Conservation (phyloP, 2,797 vertebrate species). For the Takifugu ocellatus region DNA sequence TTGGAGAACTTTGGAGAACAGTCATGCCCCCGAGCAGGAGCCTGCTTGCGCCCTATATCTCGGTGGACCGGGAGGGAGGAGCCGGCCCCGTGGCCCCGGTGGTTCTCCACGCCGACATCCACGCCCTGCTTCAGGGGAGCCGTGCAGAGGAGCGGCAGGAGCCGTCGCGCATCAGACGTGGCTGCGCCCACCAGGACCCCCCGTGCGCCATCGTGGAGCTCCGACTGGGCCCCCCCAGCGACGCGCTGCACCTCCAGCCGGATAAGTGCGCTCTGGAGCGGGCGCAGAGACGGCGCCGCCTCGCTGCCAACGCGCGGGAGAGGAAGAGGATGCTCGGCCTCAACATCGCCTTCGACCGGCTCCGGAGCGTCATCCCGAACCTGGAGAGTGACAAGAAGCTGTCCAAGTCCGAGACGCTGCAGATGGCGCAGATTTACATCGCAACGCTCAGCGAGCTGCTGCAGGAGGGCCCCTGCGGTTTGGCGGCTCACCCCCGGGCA, state of each 20-base stretch:
- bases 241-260: conserved; percentile 53
- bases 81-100: conserved; percentile 8
- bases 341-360: conserved; percentile 80
- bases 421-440: conserved; percentile 84
- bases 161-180: conserved; percentile 23
- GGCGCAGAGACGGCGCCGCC: conserved; percentile 64
- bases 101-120: conserved; percentile 36
- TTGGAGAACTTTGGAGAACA: background rate
- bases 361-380: conserved; percentile 80
- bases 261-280: conserved; percentile 59
- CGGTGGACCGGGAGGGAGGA: conserved; percentile 24
- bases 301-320: conserved; percentile 81
- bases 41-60: conserved; percentile 48
- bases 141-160: conserved; percentile 31
- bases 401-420: conserved; percentile 81
- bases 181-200: conserved; percentile 25
- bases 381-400: conserved; percentile 76
- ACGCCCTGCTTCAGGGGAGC: conserved; percentile 48
- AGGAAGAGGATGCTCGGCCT: conserved; percentile 79
- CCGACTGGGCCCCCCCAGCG: conserved; percentile 38
- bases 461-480: conserved; percentile 33
- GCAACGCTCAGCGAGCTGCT: conserved; percentile 75
- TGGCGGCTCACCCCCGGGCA: background rate
- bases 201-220: conserved; percentile 64
- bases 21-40: conserved; percentile 51